These are phyloP conservation scores for Microctenopoma stevenorrisi DNA, from an alignment of 2,797 vertebrate genomes.

Conservation along the genomic window DNA sequence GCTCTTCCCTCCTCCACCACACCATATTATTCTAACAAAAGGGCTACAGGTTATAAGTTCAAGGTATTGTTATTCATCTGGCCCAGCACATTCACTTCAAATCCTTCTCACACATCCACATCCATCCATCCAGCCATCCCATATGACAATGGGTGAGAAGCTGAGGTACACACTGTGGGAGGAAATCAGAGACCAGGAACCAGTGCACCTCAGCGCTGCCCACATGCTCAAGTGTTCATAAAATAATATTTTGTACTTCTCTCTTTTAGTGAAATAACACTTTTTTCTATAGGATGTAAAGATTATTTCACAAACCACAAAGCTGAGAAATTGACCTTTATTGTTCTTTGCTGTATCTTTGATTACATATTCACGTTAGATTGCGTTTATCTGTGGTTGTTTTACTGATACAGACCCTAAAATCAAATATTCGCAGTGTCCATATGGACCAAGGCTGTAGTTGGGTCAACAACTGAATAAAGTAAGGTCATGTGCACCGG, in stretches of 20 bases:
- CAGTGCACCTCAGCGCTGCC: too few relatives aligned
- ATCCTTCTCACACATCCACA: not conserved
- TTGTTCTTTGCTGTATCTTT: too few relatives aligned
- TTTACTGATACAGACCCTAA: not conserved
- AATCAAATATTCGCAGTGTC: not conserved
- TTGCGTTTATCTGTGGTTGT: not conserved
- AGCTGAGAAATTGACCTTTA: too few relatives aligned
- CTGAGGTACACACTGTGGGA: too few relatives aligned
- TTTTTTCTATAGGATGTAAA: too few relatives aligned
- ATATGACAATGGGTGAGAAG: too few relatives aligned
- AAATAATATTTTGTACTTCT: not conserved
- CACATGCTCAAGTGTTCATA: not conserved
- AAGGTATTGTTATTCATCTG: conserved; percentile 12
- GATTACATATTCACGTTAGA: too few relatives aligned
- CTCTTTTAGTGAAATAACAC: not conserved
- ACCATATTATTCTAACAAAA: conserved; percentile 6
- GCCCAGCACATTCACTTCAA: not conserved
- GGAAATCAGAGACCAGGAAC: too few relatives aligned
- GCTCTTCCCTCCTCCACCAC: conserved; percentile 7
- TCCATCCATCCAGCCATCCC: not conserved
- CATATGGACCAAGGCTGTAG: not conserved
- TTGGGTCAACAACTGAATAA: not conserved
- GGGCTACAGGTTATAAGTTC: conserved; percentile 14
- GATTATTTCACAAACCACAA: too few relatives aligned
- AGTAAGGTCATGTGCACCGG: not conserved